These are phyloP conservation scores for Patiria pectinifera DNA, from an alignment of 53 echinoderm and acorn worm genomes.

Conservation along the genomic window DNA sequence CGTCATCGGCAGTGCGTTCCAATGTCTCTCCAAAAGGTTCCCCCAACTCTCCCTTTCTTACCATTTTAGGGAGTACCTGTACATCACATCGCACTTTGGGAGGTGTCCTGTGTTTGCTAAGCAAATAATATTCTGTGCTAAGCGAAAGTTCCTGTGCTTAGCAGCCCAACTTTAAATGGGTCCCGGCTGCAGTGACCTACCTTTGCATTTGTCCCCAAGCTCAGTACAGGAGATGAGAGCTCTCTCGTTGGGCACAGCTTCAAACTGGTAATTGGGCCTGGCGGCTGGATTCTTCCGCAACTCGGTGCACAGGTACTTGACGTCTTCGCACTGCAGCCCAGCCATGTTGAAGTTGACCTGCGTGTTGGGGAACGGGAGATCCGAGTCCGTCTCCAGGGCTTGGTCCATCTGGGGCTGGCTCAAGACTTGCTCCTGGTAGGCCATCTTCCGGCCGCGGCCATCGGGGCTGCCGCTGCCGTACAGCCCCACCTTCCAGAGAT, in stretches of 20 bases:
- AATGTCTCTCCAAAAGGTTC: too few relatives aligned
- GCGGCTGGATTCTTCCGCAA: conserved; percentile 79
- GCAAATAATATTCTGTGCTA: too few relatives aligned
- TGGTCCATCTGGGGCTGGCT: conserved; percentile 59
- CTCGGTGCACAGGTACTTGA: conserved; percentile 81
- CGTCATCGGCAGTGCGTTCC: too few relatives aligned
- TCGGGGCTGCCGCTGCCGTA: conserved; percentile 75
- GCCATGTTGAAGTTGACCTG: conserved; percentile 75
- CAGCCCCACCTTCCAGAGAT: conserved; percentile 75
- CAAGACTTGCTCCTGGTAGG: conserved; percentile 73
- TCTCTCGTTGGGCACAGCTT: conserved; percentile 81
- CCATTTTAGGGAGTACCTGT: too few relatives aligned
- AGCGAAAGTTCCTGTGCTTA: too few relatives aligned
- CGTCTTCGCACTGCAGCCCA: conserved; percentile 78
- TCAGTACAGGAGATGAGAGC: conserved; percentile 79
- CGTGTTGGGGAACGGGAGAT: conserved; percentile 71
- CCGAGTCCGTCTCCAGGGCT: conserved; percentile 58
- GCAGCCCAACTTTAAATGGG: background rate
- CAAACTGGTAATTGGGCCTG: conserved; percentile 80
- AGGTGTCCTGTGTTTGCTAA: too few relatives aligned
- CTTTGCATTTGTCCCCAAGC: conserved; percentile 85
- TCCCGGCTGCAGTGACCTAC: conserved; percentile 25
- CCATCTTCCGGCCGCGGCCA: conserved; percentile 79
- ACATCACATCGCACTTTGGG: too few relatives aligned
- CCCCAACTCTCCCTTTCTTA: too few relatives aligned